Percentiles rank a stretch among this genome's conserved stretches.
Conservation (phyloP, 2,888 invertebrate species). For the Nomada lathburiana region DNA sequence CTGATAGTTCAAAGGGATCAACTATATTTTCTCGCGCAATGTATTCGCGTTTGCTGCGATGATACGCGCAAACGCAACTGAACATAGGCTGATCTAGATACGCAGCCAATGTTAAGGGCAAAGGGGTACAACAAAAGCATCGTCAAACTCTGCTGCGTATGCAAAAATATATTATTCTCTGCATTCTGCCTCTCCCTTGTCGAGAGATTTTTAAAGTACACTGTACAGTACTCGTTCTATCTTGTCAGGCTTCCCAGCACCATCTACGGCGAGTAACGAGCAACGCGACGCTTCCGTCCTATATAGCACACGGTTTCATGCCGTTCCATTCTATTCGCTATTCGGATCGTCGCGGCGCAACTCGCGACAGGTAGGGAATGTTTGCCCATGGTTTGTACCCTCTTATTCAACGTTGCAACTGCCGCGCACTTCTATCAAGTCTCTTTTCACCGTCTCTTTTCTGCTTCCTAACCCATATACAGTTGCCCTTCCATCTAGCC, state of each 20-base stretch:
- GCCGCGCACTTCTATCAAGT: slow-evolving; percentile 27
- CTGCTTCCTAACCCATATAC: slow-evolving; percentile 22
- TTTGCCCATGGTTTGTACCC: background rate
- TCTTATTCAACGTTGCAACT: slow-evolving; percentile 30
- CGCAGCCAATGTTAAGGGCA: slow-evolving; percentile 76
- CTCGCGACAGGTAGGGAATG: too few species aligned
- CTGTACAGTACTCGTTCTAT: background rate
- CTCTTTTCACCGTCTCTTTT: slow-evolving; percentile 41
- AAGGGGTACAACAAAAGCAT: slow-evolving; percentile 54
- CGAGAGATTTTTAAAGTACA: slow-evolving; percentile 21
- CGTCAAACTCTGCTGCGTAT: slow-evolving; percentile 51
- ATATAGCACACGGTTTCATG: background rate
- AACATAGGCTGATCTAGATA: too few species aligned
- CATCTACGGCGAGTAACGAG: too few species aligned
- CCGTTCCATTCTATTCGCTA: slow-evolving; percentile 1
- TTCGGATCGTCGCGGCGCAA: background rate
- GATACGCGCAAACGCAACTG: too few species aligned
- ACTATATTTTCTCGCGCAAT: too few species aligned
- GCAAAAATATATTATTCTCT: slow-evolving; percentile 23
- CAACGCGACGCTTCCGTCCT: background rate
- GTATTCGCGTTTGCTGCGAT: too few species aligned
- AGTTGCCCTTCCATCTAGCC: slow-evolving; percentile 7
- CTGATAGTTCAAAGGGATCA: too few species aligned
- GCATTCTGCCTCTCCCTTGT: slow-evolving; percentile 24
- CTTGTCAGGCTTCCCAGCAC: background rate